Percentiles rank a stretch among this genome's conserved stretches.
These are phyloP conservation scores for Huso huso DNA, from an alignment of 2,797 vertebrate species.

Conservation along the genomic window DNA sequence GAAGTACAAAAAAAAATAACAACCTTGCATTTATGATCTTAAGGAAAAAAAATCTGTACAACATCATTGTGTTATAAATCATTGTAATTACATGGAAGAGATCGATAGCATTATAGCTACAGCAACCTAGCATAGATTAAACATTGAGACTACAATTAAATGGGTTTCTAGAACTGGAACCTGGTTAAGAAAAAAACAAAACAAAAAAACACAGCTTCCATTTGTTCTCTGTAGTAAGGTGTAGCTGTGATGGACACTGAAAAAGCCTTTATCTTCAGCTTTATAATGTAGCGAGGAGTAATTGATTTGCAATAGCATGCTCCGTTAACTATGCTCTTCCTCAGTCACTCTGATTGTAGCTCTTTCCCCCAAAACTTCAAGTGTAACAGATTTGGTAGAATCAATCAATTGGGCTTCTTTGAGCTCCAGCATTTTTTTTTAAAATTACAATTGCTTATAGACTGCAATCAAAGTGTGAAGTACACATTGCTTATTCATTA, in stretches of 20 bases:
- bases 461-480: slow-evolving; percentile 54
- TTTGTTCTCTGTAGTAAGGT: not conserved
- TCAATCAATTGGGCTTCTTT: slow-evolving; percentile 37
- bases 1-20: no score
- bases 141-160: no score
- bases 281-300: slow-evolving; percentile 31
- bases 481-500: slow-evolving; percentile 47
- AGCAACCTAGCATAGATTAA: no score
- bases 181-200: no score
- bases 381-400: slow-evolving; percentile 35
- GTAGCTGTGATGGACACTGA: not conserved
- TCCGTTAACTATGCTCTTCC: slow-evolving; percentile 53
- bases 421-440: slow-evolving; percentile 36
- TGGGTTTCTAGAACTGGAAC: no score
- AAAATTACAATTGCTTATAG: slow-evolving; percentile 56
- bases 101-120: no score
- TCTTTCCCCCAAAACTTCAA: slow-evolving; percentile 28
- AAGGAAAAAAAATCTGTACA: no score
- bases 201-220: no score
- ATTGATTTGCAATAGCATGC: slow-evolving; percentile 51
- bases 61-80: no score
- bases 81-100: no score
- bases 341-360: slow-evolving; percentile 53
- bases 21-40: no score
- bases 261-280: not conserved